These are phyloP conservation scores for Heteronetta atricapilla DNA, from an alignment of 2,113 vertebrate species.

Conservation along the genomic window DNA sequence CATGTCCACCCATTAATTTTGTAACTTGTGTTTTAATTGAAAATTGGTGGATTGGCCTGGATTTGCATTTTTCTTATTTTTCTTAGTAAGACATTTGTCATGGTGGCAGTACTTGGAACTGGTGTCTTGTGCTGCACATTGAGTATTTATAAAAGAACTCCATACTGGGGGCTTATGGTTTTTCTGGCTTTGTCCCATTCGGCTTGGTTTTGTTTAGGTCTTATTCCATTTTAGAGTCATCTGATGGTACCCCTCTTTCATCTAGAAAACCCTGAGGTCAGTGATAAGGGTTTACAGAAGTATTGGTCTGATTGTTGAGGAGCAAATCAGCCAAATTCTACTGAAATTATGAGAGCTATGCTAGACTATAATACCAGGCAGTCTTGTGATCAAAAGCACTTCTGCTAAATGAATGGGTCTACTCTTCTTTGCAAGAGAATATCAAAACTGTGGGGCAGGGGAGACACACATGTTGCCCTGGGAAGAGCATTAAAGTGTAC, in stretches of 20 bases:
- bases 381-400: not conserved
- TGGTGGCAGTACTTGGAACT: not conserved
- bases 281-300: not conserved
- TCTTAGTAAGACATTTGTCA: not conserved
- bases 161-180: not conserved
- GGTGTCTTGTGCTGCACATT: not conserved
- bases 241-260: not conserved
- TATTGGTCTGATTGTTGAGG: not conserved
- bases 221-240: not conserved
- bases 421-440: not conserved
- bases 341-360: not conserved
- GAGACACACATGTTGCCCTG: not conserved
- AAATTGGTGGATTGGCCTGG: not conserved
- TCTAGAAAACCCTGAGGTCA: not conserved
- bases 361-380: not conserved
- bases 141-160: not conserved
- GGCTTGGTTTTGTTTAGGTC: not conserved
- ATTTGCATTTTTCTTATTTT: not conserved
- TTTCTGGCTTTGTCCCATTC: not conserved
- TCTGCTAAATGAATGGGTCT: not conserved
- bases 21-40: no score
- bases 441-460: not conserved
- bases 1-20: no score
- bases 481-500: not conserved
- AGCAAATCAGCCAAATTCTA: not conserved